Conservation (phyloP, 2,888 invertebrate genomes). For the Folsomia manolachei region DNA sequence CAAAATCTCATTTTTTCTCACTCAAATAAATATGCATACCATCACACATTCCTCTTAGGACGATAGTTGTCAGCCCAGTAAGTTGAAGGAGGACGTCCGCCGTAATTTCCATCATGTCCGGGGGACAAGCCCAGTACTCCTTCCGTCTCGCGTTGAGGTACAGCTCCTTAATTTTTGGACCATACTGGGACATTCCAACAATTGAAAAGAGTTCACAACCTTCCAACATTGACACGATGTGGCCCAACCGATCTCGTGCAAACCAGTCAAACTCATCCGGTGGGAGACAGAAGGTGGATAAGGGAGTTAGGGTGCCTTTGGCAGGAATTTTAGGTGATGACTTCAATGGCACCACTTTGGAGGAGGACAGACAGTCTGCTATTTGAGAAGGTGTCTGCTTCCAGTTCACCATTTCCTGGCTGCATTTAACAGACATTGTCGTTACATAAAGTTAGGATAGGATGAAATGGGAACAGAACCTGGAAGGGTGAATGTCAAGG, state of each 20-base stretch:
- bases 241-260: slow-evolving; percentile 32
- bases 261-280: slow-evolving; percentile 42
- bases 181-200: slow-evolving; percentile 27
- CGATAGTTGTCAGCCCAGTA: slow-evolving; percentile 25
- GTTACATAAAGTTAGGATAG: too few species aligned
- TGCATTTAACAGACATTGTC: too few species aligned
- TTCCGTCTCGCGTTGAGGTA: slow-evolving; percentile 29
- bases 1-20: background rate
- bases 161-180: slow-evolving; percentile 20
- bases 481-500: slow-evolving; percentile 7
- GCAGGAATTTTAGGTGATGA: background rate
- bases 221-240: slow-evolving; percentile 26
- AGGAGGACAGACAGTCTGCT: too few species aligned
- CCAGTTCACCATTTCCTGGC: background rate
- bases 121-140: slow-evolving; percentile 2
- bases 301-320: background rate
- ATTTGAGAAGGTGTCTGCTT: background rate
- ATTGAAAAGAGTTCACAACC: slow-evolving; percentile 37
- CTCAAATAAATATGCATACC: background rate
- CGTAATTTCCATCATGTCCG: slow-evolving; percentile 9
- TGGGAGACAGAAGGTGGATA: slow-evolving; percentile 16
- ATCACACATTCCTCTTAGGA: slow-evolving; percentile 30
- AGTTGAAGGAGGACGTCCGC: slow-evolving; percentile 23
- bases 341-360: background rate
- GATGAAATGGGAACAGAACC: too few species aligned